Base-by-base conservation (phyloP, 2,113 vertebrate species). In the Entosphenus tridentatus region DNA sequence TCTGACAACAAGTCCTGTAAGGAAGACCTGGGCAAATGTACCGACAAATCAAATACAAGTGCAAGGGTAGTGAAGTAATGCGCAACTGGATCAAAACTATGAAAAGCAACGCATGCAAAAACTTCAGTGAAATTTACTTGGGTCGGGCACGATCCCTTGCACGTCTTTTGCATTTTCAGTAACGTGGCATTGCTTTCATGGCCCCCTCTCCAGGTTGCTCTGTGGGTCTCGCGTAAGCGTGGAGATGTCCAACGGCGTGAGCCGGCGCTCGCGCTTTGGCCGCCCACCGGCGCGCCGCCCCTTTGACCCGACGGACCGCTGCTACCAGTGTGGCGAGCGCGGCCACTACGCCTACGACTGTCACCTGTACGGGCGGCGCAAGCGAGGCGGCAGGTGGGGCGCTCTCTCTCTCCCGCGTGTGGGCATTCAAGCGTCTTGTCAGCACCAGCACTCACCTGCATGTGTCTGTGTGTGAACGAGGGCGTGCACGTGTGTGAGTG, bases 331-430 rank as follows among this genome's bases (percentile, higher is more conserved):
- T 68, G 83, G 83, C 2, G 82, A 85, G 69, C 73, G 78, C 2
- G 83, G 83, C 67, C 83, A 85, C 72, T 85, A 85, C 2, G 83
- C 83, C 17, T 85, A 85, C 1, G 83, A 85, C 76, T 85, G 83
- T 78, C 84, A 85, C 73, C 82, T 82, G 67, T 85, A 82, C 71
- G 84, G 76, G 77, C 84, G 83, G 75, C 74, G 82, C 11, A 75
- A 74, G 57, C 74, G 78, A 6, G 70, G 81, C 7, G 81, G 81
- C 81, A 82, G 83, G 83, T 85, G 39, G 39, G 39, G 39, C 39
- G 39, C 39, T 39, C 39, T 39, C 39, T 39, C 39, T 39, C 39
- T 39, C 39, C 39, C 39, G 39, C 39, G 39, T 39, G 39, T 39
- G 39, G 39, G 39, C 39, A 39, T 3, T 39, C 39, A 39, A 39